Conservation (phyloP, 2,888 invertebrate genomes). For the Drosophila mulleri region DNA sequence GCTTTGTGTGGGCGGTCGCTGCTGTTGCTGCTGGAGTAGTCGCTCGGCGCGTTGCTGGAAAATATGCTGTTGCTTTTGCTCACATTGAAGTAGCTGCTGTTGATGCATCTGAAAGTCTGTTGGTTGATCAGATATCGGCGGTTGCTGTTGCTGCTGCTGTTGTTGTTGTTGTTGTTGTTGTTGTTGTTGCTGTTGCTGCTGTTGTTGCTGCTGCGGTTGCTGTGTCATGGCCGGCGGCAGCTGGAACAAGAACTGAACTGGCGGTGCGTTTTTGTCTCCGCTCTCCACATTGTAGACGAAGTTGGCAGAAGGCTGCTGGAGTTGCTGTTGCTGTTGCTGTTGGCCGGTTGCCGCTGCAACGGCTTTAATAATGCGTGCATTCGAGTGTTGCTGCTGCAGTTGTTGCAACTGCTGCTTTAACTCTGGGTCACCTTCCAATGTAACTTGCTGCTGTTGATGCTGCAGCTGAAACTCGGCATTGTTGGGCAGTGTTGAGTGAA, state of each 20-base stretch:
- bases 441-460: constrained; percentile 77
- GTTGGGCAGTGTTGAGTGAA: constrained; percentile 75
- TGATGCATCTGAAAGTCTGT: constrained; percentile 65
- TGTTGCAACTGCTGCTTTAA: constrained; percentile 79
- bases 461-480: constrained; percentile 79
- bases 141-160: constrained; percentile 38
- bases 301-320: constrained; percentile 82
- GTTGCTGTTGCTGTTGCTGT: constrained; percentile 70
- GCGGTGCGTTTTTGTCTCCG: constrained; percentile 84
- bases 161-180: constrained; percentile 50
- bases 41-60: constrained; percentile 79
- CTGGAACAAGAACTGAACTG: constrained; percentile 85
- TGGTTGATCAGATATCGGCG: constrained; percentile 45
- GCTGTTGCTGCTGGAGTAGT: constrained; percentile 74
- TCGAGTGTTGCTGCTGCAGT: constrained; percentile 82
- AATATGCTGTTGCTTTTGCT: constrained; percentile 74
- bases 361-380: constrained; percentile 82
- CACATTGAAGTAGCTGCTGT: constrained; percentile 65
- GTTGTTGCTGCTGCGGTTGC: constrained; percentile 54
- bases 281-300: constrained; percentile 85
- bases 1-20: constrained; percentile 74
- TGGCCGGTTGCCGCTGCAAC: constrained; percentile 79
- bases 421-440: constrained; percentile 79
- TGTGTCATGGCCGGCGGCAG: constrained; percentile 81
- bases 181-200: constrained; percentile 55